These are phyloP conservation scores for Schizopygopsis malacanthus DNA, from an alignment of 2,797 vertebrate genomes.

Conservation along the genomic window DNA sequence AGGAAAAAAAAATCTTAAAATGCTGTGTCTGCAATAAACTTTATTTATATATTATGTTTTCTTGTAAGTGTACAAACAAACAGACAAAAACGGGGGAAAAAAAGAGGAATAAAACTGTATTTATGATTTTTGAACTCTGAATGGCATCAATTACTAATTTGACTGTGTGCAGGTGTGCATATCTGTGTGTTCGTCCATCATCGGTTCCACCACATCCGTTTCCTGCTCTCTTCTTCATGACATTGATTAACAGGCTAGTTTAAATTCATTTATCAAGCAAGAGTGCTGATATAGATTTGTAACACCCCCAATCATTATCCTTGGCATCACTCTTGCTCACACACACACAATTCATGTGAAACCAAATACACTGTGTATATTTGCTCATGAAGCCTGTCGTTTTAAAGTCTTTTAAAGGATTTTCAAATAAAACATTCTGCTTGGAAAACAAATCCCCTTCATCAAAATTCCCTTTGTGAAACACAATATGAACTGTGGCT, in stretches of 20 bases:
- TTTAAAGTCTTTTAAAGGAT: background rate
- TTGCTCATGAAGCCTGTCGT: slow-evolving; percentile 22
- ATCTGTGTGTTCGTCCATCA: slow-evolving; percentile 40
- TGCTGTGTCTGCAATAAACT: background rate
- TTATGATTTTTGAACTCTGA: background rate
- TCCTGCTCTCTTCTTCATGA: slow-evolving; percentile 44
- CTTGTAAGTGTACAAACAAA: background rate
- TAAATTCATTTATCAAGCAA: slow-evolving; percentile 50
- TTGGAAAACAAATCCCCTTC: background rate
- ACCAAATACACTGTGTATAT: slow-evolving; percentile 33
- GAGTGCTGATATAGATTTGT: slow-evolving; percentile 51
- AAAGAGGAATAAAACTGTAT: background rate
- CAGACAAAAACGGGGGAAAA: background rate
- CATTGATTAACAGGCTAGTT: slow-evolving; percentile 53
- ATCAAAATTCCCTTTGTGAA: background rate
- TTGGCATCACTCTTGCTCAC: slow-evolving; percentile 45
- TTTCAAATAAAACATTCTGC: background rate
- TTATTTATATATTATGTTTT: slow-evolving; percentile 3
- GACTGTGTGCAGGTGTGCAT: slow-evolving; percentile 11
- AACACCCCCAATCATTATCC: slow-evolving; percentile 50
- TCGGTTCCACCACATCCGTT: slow-evolving; percentile 25
- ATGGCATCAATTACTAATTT: background rate
- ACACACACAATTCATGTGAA: slow-evolving; percentile 8
- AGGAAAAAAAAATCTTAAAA: background rate
- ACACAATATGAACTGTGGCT: background rate